Evolutionary conservation across 2,113 vertebrate genomes (phyloP).

Genomic region (Rhineura floridana): DNA sequence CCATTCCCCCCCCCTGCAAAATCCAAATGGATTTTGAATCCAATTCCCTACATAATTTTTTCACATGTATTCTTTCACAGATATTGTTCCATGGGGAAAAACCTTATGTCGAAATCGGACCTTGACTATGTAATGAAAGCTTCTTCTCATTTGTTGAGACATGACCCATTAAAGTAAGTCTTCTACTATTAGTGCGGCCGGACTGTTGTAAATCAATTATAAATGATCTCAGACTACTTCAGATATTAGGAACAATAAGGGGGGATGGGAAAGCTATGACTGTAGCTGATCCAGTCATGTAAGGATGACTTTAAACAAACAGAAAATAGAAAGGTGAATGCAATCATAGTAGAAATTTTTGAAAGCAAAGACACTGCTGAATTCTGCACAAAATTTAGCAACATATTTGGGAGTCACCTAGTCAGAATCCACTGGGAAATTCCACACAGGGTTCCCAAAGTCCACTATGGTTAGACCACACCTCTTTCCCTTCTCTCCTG

Average conservation of each 20-base stretch:
- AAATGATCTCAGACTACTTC: constrained; percentile 4
- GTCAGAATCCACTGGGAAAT: not conserved
- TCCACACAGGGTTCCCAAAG: not conserved
- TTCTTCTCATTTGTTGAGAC: constrained; percentile 40
- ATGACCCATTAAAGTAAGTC: constrained; percentile 38
- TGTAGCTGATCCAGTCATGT: not conserved
- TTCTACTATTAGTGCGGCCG: constrained; percentile 17
- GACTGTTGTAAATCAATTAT: constrained; percentile 27
- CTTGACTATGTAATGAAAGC: constrained; percentile 37
- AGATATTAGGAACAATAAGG: not conserved
- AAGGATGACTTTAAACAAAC: not conserved
- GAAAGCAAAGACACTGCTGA: not conserved
- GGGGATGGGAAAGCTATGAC: not conserved
- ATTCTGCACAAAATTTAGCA: not conserved
- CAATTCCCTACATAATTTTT: constrained; percentile 30
- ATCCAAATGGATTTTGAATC: constrained; percentile 32
- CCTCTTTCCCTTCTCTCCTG: not conserved
- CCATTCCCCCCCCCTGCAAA: not conserved
- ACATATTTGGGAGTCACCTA: not conserved
- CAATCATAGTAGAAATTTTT: not conserved
- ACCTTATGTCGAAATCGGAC: constrained; percentile 34
- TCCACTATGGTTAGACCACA: not conserved
- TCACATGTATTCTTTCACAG: constrained; percentile 44
- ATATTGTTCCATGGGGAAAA: constrained; percentile 33
- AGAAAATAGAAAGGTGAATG: not conserved